Evolutionary conservation across 23 tunicate genomes (phyloP).

Genomic region (Trididemnum clinides): DNA sequence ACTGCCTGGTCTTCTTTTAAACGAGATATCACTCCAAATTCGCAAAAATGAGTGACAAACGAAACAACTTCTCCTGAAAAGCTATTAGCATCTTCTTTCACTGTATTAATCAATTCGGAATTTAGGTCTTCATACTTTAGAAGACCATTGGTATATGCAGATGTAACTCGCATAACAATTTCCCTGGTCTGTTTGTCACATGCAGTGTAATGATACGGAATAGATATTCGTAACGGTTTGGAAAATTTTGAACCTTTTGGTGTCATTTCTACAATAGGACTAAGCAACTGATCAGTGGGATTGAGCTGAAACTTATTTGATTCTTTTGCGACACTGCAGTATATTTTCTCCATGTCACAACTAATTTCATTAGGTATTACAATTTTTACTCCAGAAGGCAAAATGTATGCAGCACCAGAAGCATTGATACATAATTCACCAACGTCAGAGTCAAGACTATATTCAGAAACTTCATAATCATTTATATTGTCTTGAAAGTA

Average conservation of each 20-base stretch:
- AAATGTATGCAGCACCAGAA: neutral
- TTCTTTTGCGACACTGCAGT: conserved; percentile 22
- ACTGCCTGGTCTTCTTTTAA: conserved; percentile 13
- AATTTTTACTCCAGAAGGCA: conserved; percentile 22
- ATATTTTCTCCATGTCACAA: neutral
- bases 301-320: neutral
- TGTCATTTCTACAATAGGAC: neutral
- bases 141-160: neutral
- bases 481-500: too few relatives aligned
- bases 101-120: neutral
- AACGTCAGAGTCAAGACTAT: neutral
- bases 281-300: conserved; percentile 25
- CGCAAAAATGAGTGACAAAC: conserved; percentile 38
- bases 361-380: conserved; percentile 1
- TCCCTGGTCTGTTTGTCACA: conserved; percentile 17
- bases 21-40: conserved; percentile 55
- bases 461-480: conserved; percentile 24
- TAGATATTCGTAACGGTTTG: neutral
- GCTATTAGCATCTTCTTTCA: neutral
- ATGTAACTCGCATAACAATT: conserved; percentile 27
- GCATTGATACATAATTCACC: neutral
- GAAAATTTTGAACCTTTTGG: conserved; percentile 4
- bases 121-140: neutral
- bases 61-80: conserved; percentile 21
- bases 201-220: neutral